Base-by-base conservation (phyloP, 2,797 vertebrate genomes). In the Scolopax bukidnonensis region DNA sequence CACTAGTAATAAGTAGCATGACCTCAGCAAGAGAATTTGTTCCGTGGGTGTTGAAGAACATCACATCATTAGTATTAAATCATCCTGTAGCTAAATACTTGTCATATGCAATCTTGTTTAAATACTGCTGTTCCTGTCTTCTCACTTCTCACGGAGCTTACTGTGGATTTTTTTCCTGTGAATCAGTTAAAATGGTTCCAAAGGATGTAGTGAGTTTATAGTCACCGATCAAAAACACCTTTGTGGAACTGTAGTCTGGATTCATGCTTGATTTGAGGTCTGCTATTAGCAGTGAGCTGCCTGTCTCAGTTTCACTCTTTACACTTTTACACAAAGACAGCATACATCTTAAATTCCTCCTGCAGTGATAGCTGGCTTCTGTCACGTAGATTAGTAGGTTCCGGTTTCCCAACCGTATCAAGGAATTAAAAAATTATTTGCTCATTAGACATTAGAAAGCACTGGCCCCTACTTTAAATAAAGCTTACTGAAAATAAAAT, bases 11-110 rank as follows among this genome's bases (percentile, higher is more conserved):
- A 71, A 89, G 50, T 89, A 81, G 43, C 67, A 89, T 80, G 85
- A 94, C 64, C 30, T 93, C 92, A 94, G 73, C 64, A 83, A 85
- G 71, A 48, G 89, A 67, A 90, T 67, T 76, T 91, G 17, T 71
- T 84, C 50, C 85, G 64, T 82, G 56, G 32, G 5, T 83, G 51
- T 91, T 83, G 64, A 90, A 91, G 75, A 93, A 45, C 30, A 70
- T 85, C 40, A 47, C 38, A 67, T 83, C 51, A 17, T 63, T 80
- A 48, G 40, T 83, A 74, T 77, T 91, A 80, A 95, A 91, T 91
- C 56, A 87, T 17, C 13, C 30, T 64, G 51, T 83, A 70, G 73
- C 11, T 89, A 68, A 91, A 70, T 83, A 59, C 51, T 74, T 90
- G 51, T 76, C 60, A 51, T 74, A 93, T 33, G 17, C 68, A 85